phyloP scores from a whole-genome alignment of 2,113 vertebrate species.

The Arenaria interpres region DNA sequence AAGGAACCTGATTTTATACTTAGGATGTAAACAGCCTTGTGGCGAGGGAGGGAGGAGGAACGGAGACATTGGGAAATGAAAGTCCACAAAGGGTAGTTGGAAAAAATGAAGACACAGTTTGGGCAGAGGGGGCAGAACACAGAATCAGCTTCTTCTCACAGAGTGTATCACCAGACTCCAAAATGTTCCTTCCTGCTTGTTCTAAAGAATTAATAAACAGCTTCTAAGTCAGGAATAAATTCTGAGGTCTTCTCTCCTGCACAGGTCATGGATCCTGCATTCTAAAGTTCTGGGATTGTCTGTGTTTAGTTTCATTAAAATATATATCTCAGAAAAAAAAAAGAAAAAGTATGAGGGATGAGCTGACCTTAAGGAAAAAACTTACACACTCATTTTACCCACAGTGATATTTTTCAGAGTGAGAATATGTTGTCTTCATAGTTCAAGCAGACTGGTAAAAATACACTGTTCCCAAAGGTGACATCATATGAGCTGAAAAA shows the following conservation, averaged over 20 bases:
- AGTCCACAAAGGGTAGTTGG: background rate
- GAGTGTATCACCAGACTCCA: background rate
- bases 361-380: background rate
- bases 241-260: background rate
- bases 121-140: background rate
- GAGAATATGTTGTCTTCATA: background rate
- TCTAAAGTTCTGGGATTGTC: background rate
- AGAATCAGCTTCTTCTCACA: background rate
- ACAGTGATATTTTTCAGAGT: background rate
- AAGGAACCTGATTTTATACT: background rate
- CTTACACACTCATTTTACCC: background rate
- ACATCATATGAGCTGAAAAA: background rate
- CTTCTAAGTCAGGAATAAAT: background rate
- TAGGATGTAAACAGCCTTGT: background rate
- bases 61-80: background rate
- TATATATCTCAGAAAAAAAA: background rate
- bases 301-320: background rate
- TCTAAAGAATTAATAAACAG: background rate
- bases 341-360: too few relatives aligned
- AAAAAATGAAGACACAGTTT: background rate
- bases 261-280: background rate
- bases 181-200: background rate
- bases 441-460: background rate
- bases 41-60: background rate
- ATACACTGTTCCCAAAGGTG: background rate